Evolutionary conservation across 2,888 invertebrate species (phyloP).

Genomic region (Odontothrips loti): DNA sequence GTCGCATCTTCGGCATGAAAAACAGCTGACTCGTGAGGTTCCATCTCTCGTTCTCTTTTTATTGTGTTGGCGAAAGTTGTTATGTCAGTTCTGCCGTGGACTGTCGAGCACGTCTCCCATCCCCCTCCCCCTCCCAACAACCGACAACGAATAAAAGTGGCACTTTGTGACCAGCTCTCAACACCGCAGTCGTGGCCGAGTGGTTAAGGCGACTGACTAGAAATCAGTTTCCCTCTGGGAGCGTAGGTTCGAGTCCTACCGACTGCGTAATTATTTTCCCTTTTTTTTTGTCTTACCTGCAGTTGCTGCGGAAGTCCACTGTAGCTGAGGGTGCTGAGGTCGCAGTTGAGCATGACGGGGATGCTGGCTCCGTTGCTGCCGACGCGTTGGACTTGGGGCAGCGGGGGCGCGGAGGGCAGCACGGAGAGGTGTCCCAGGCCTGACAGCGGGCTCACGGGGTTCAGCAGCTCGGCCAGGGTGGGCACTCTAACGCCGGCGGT

Average conservation of each 20-base stretch:
- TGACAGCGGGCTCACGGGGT: not conserved
- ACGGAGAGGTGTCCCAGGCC: not conserved
- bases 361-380: not conserved
- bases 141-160: too few relatives aligned
- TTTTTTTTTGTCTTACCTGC: not conserved
- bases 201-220: constrained; percentile 41
- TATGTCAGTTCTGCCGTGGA: too few relatives aligned
- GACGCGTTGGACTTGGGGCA: not conserved
- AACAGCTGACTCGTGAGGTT: too few relatives aligned
- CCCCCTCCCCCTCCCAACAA: too few relatives aligned
- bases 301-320: not conserved
- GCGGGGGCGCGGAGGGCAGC: not conserved
- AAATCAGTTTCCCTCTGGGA: constrained; percentile 69
- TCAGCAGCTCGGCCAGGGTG: not conserved
- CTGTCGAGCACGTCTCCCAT: too few relatives aligned
- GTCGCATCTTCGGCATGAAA: too few relatives aligned
- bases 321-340: not conserved
- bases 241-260: constrained; percentile 88
- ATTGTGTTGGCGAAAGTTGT: too few relatives aligned
- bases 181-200: constrained; percentile 40
- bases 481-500: not conserved
- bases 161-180: too few relatives aligned
- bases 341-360: constrained; percentile 8
- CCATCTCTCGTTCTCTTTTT: too few relatives aligned
- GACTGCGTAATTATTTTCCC: constrained; percentile 58